Conservation (phyloP, 2,888 invertebrate genomes). For the Euproctis similis region DNA sequence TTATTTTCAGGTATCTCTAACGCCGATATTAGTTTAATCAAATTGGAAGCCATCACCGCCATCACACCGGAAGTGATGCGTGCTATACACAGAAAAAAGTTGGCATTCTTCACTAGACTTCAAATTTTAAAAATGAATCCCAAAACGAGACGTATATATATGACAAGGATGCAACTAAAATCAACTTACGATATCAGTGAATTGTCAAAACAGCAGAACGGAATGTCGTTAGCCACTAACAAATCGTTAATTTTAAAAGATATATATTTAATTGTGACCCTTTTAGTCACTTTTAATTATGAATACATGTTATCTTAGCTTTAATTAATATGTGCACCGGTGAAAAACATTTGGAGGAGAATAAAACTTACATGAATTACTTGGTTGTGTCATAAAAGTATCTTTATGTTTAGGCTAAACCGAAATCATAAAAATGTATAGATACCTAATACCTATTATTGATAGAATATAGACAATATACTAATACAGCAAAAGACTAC, state of each 20-base stretch:
- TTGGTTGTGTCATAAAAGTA: too few relatives aligned
- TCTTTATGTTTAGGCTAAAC: too few relatives aligned
- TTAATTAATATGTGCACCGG: too few relatives aligned
- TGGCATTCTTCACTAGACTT: conserved; percentile 53
- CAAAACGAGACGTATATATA: conserved; percentile 48
- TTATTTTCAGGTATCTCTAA: conserved; percentile 44
- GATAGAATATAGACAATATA: too few relatives aligned
- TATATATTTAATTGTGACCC: conserved; percentile 10
- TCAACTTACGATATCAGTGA: conserved; percentile 49
- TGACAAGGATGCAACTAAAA: conserved; percentile 53
- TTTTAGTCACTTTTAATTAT: conserved; percentile 1
- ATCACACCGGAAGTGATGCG: conserved; percentile 47
- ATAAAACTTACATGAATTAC: too few relatives aligned
- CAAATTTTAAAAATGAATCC: conserved; percentile 56
- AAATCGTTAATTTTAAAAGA: conserved; percentile 1
- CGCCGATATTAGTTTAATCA: conserved; percentile 49
- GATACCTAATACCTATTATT: too few relatives aligned
- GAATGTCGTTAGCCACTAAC: neutral
- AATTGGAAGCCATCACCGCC: conserved; percentile 54
- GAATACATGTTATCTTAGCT: neutral
- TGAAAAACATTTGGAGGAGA: too few relatives aligned
- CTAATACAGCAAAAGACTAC: too few relatives aligned
- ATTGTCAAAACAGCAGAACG: conserved; percentile 27
- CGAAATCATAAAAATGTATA: too few relatives aligned
- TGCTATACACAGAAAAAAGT: conserved; percentile 44